phyloP scores from a whole-genome alignment of 2,797 vertebrate genomes.

The Pteronotus mesoamericanus region DNA sequence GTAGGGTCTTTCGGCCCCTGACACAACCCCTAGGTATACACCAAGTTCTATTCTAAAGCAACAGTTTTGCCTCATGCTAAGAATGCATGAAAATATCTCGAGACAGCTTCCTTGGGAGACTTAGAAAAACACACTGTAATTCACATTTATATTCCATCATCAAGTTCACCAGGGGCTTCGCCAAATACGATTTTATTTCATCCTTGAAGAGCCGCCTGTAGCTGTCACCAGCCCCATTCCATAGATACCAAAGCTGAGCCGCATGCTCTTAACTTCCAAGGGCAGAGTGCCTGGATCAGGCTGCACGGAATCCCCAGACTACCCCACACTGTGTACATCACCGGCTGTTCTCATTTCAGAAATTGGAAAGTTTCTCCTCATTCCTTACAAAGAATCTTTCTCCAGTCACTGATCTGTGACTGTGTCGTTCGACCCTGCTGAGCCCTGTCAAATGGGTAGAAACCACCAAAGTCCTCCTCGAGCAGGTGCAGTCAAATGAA shows the following conservation, averaged over 20 bases:
- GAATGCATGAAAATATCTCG: neutral
- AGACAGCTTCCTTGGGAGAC: neutral
- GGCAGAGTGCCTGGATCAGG: neutral
- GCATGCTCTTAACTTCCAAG: neutral
- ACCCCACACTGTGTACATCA: fast-evolving
- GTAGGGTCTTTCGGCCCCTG: neutral
- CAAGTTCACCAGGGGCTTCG: neutral
- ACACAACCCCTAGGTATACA: neutral
- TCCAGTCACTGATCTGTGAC: neutral
- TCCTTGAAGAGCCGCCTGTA: neutral
- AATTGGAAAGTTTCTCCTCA: neutral
- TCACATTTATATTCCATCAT: neutral
- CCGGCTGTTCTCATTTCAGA: neutral
- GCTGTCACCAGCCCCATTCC: neutral
- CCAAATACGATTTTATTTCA: neutral
- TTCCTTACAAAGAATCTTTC: neutral
- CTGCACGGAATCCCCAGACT: neutral
- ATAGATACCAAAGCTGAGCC: neutral
- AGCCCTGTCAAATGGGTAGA: neutral
- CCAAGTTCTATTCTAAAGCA: neutral
- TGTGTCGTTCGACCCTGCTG: neutral
- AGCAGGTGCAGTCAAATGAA: conserved; percentile 51
- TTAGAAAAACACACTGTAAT: neutral
- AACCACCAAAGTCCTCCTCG: fast-evolving
- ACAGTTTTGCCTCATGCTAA: neutral